phyloP scores from a whole-genome alignment of 2,888 invertebrate genomes.

The Lycocerus yunnanus region DNA sequence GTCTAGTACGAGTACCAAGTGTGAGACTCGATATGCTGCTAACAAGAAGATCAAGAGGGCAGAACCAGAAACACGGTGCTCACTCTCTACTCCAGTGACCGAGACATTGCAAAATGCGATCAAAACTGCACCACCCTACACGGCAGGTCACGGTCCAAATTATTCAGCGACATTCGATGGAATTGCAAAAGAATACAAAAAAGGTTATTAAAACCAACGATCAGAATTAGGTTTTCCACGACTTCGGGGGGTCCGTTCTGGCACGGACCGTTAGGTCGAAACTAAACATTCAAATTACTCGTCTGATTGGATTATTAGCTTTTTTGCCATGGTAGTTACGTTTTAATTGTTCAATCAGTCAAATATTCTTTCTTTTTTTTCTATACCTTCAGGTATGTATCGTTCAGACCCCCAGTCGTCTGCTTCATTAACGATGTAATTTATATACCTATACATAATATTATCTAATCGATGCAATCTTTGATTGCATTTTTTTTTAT shows the following conservation, averaged over 20 bases:
- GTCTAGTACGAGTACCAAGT: conserved; percentile 29
- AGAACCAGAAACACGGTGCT: conserved; percentile 29
- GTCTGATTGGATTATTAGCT: background rate
- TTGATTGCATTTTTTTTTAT: background rate
- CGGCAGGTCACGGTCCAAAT: conserved; percentile 22
- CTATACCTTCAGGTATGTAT: background rate
- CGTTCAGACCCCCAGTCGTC: background rate
- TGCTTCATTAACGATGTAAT: background rate
- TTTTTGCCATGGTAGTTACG: background rate
- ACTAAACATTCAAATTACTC: background rate
- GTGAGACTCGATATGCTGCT: conserved; percentile 31
- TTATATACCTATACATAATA: background rate
- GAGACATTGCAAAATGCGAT: conserved; percentile 35
- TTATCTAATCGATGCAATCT: background rate
- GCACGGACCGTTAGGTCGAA: conserved; percentile 16
- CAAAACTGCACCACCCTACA: conserved; percentile 28
- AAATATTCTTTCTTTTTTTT: background rate
- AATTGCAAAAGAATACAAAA: conserved; percentile 17
- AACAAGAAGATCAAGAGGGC: conserved; percentile 21
- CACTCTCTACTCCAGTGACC: conserved; percentile 50
- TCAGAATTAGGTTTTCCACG: conserved; percentile 10
- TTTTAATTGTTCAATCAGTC: background rate
- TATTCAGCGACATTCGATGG: background rate
- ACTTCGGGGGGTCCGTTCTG: conserved; percentile 8
- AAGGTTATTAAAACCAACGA: background rate